Percentiles rank a stretch among this genome's conserved stretches.
Conservation (phyloP, 2,888 invertebrate species). For the Bugulina stolonifera region DNA sequence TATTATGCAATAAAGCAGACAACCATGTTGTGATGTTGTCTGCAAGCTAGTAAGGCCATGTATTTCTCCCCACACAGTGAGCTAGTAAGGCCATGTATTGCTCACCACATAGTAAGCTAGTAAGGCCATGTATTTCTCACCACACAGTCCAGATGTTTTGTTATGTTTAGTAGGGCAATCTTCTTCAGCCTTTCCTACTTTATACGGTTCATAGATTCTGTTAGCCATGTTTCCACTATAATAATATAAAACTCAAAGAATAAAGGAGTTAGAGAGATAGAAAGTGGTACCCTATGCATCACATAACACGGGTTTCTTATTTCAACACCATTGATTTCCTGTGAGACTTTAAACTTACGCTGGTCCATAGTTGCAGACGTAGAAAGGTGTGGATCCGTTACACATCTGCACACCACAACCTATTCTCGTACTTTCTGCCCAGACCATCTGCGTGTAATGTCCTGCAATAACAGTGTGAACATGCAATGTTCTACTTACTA, state of each 20-base stretch:
- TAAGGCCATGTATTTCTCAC: too few species aligned
- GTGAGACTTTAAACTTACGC: not conserved
- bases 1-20: too few species aligned
- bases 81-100: too few species aligned
- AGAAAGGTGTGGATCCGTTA: slow-evolving; percentile 1
- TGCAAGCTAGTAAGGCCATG: too few species aligned
- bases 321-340: not conserved
- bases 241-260: not conserved
- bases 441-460: slow-evolving; percentile 20
- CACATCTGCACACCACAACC: slow-evolving; percentile 20
- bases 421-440: slow-evolving; percentile 12
- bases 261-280: not conserved
- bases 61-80: not conserved
- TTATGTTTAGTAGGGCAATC: not conserved
- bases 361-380: slow-evolving; percentile 18
- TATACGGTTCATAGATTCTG: not conserved
- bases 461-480: too few species aligned
- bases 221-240: slow-evolving; percentile 8
- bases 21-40: too few species aligned
- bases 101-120: too few species aligned
- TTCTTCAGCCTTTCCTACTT: not conserved
- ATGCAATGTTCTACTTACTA: too few species aligned
- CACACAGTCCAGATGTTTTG: not conserved
- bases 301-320: too few species aligned
- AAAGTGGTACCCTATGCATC: too few species aligned